Conservation (phyloP, 2,113 vertebrate genomes). For the Trogon melanurus region DNA sequence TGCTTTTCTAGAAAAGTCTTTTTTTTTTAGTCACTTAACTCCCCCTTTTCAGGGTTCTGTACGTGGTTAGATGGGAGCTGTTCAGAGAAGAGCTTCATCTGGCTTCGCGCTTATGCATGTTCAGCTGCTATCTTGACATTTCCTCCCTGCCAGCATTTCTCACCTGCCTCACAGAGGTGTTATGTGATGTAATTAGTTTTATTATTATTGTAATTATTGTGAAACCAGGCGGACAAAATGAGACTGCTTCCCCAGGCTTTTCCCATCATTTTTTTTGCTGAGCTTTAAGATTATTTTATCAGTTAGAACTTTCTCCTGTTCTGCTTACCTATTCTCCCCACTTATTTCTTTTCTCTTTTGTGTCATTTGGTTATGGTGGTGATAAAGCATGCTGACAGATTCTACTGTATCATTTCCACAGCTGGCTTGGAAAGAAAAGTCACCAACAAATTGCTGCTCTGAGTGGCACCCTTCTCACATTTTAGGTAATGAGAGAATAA, state of each 20-base stretch:
- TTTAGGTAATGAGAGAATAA: not conserved
- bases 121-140: slow-evolving; percentile 36
- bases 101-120: not conserved
- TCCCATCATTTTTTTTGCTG: not conserved
- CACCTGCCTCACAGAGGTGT: slow-evolving; percentile 38
- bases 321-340: not conserved
- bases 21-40: not conserved
- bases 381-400: not conserved
- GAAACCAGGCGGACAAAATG: slow-evolving; percentile 40
- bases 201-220: slow-evolving; percentile 42
- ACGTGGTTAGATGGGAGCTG: not conserved
- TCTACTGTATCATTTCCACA: not conserved
- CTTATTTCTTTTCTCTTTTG: not conserved
- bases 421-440: not conserved
- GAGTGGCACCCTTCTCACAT: not conserved
- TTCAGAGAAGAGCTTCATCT: not conserved
- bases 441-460: not conserved
- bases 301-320: not conserved
- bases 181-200: slow-evolving; percentile 55
- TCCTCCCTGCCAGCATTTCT: slow-evolving; percentile 23
- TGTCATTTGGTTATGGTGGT: not conserved
- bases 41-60: not conserved
- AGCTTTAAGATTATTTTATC: not conserved
- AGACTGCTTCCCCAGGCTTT: not conserved
- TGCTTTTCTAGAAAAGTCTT: not conserved